Evolutionary conservation across 1,140 invertebrate genomes (phyloP).

Genomic region (Drosophila teissieri): DNA sequence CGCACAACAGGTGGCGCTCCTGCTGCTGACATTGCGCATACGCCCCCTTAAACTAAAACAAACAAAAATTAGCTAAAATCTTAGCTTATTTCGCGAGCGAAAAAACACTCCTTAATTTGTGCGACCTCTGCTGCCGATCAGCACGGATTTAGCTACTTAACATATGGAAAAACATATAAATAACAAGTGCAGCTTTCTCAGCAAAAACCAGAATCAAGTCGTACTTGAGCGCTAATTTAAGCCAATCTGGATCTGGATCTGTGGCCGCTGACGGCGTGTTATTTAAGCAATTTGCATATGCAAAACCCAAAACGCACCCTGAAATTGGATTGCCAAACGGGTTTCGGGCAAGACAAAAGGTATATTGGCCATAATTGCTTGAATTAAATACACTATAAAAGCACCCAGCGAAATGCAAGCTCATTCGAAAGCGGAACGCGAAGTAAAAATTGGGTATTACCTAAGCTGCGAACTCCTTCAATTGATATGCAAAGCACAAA

Average conservation of each 20-base stretch:
- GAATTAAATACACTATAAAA: slow-evolving; percentile 10
- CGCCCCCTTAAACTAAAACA: slow-evolving; percentile 33
- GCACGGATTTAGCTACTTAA: slow-evolving; percentile 55
- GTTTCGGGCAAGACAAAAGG: slow-evolving; percentile 22
- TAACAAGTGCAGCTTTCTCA: slow-evolving; percentile 26
- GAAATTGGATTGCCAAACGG: slow-evolving; percentile 43
- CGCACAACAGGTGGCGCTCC: slow-evolving; percentile 7
- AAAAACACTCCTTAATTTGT: slow-evolving; percentile 58
- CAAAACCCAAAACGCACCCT: slow-evolving; percentile 57
- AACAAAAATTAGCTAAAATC: slow-evolving; percentile 1
- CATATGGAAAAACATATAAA: slow-evolving; percentile 42
- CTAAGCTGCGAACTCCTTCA: slow-evolving; percentile 19
- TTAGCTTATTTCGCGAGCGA: slow-evolving; percentile 22
- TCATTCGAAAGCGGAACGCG: slow-evolving; percentile 11
- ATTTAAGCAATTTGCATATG: slow-evolving; percentile 65
- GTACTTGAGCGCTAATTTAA: slow-evolving; percentile 76
- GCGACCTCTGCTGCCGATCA: slow-evolving; percentile 54
- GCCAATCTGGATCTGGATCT: slow-evolving; percentile 45
- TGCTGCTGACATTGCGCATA: slow-evolving; percentile 53
- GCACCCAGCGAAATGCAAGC: not conserved
- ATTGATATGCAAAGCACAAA: slow-evolving; percentile 45
- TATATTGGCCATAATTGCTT: slow-evolving; percentile 23
- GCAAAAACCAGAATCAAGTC: slow-evolving; percentile 67
- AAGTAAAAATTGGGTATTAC: slow-evolving; percentile 32
- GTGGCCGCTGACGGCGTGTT: slow-evolving; percentile 42